Evolutionary conservation across 2,113 vertebrate species (phyloP).

Genomic region (Scatophagus argus): DNA sequence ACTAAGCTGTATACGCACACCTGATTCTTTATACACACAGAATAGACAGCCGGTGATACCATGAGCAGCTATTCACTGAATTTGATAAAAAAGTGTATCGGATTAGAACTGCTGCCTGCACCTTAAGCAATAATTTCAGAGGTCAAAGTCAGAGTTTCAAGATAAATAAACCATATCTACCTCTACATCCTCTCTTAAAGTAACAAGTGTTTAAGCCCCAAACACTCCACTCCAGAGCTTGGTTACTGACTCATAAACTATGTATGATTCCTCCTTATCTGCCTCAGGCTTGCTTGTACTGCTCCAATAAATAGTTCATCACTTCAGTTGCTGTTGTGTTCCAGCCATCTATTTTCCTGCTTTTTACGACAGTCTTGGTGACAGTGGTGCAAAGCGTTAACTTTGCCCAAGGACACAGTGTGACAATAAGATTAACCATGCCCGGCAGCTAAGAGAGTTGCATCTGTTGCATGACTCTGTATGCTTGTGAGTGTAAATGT

Average conservation of each 20-base stretch:
- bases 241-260: slow-evolving; percentile 61
- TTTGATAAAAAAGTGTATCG: no score
- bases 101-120: no score
- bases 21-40: no score
- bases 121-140: neutral
- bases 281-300: slow-evolving; percentile 58
- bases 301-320: slow-evolving; percentile 70
- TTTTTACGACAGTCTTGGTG: slow-evolving; percentile 51
- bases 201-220: slow-evolving; percentile 38
- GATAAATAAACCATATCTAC: slow-evolving; percentile 17
- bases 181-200: slow-evolving; percentile 14
- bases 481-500: slow-evolving; percentile 13
- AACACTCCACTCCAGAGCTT: slow-evolving; percentile 17
- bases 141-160: slow-evolving; percentile 6
- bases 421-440: slow-evolving; percentile 62
- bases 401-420: slow-evolving; percentile 69
- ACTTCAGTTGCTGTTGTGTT: slow-evolving; percentile 54
- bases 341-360: slow-evolving; percentile 46
- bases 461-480: slow-evolving; percentile 16
- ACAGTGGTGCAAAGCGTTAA: slow-evolving; percentile 39
- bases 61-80: no score
- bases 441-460: slow-evolving; percentile 29
- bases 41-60: no score
- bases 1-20: no score
- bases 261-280: slow-evolving; percentile 57